phyloP scores from a whole-genome alignment of 2,113 vertebrate genomes.

The Eretmochelys imbricata region DNA sequence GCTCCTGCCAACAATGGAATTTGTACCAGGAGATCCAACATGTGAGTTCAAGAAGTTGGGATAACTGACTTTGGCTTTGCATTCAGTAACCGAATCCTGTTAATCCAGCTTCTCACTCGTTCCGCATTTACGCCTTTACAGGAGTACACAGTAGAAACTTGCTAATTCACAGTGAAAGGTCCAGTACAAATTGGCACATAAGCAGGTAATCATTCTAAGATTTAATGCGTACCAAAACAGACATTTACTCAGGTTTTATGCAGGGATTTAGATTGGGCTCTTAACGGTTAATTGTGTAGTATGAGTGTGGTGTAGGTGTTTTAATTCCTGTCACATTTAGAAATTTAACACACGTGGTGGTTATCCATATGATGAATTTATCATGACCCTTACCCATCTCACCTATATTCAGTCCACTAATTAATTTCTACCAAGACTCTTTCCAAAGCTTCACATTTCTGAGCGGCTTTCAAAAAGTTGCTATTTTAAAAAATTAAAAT shows the following conservation, averaged over 20 bases:
- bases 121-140: background rate
- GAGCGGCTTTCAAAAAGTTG: background rate
- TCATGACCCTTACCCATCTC: background rate
- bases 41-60: background rate
- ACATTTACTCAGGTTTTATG: background rate
- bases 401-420: background rate
- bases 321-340: background rate
- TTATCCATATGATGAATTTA: background rate
- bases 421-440: background rate
- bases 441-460: background rate
- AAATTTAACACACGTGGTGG: background rate
- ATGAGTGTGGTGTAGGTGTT: background rate
- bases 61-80: conserved; percentile 22
- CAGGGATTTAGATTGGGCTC: background rate
- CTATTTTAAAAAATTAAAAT: background rate
- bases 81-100: background rate
- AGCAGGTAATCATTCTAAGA: conserved; percentile 27
- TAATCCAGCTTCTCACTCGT: conserved; percentile 20
- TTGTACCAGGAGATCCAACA: background rate
- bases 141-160: conserved; percentile 13
- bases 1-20: background rate
- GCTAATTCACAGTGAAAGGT: conserved; percentile 11
- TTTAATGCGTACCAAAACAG: background rate
- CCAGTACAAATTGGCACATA: conserved; percentile 1
- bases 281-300: background rate